Base-by-base conservation (phyloP, 53 echinoderm and acorn worm genomes). In the Stichopus horrens region DNA sequence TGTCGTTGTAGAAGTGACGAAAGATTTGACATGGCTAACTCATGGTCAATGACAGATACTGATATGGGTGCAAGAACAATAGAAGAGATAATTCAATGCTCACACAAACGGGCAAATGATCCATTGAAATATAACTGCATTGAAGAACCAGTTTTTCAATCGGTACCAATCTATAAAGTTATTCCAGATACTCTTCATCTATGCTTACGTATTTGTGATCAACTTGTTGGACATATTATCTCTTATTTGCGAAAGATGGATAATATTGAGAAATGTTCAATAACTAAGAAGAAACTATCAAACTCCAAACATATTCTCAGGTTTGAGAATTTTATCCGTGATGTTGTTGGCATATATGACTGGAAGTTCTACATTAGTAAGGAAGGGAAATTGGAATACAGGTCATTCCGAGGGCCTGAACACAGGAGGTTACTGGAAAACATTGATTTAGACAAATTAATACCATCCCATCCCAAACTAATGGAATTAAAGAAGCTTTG, bases 151-250 rank as follows among this genome's bases (percentile, higher is more conserved):
- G 14, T 52, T 58, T 90, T 90, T 90, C 55, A 75, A 57, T 86
- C 90, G n/a, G 52, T 86, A 18, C 86, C 90, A 5, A 58, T 90
- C 11, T 14, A 60, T 14, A 76, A 90, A 75, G 90, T 90, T 21
- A 86, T 90, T 76, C 88, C 88, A 22, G 88, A 91, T 91, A 88
- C 91, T 9, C 59, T 91, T 1, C 91, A 89, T 73, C 71, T 92
- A 57, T 92, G 86, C 66, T 66, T 92, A 55, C 76, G 92, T 9
- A 92, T 92, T 52, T 56, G 60, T 59, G 92, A 92, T 77, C 92
- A 92, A 74, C 56, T 92, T 67, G 83, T 92, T 66, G 77, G 59
- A 18, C 92, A 92, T 52, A 53, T 92, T 55, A 86, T 87, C 23
- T 76, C 52, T 7, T 92, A 92, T 79, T 81, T 92, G 77, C 59